phyloP scores from a whole-genome alignment of 2,888 invertebrate genomes.

The Digitonthophagus gazella region DNA sequence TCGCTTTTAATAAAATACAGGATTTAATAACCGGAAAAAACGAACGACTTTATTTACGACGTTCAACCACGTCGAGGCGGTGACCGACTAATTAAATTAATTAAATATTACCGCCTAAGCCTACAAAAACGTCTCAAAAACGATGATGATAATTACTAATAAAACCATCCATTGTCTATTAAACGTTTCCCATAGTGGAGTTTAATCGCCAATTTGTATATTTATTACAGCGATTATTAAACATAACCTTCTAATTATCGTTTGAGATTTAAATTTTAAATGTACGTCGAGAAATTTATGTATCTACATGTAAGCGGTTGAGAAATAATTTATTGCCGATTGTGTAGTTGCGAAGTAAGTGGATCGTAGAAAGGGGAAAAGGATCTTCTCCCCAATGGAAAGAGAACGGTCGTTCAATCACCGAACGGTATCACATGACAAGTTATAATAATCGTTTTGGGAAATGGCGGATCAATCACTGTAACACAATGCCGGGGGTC shows the following conservation, averaged over 20 bases:
- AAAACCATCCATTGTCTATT: background rate
- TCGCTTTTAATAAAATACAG: background rate
- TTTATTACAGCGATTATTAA: too few relatives aligned
- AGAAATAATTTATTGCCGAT: too few relatives aligned
- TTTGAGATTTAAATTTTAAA: too few relatives aligned
- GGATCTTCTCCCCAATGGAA: background rate
- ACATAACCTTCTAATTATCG: too few relatives aligned
- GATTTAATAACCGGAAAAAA: background rate
- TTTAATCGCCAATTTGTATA: too few relatives aligned
- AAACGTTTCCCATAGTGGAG: background rate
- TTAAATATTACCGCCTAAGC: too few relatives aligned
- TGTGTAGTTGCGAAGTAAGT: too few relatives aligned
- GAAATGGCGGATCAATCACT: conserved; percentile 16
- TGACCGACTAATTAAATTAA: background rate
- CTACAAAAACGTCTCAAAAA: too few relatives aligned
- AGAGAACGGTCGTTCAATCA: conserved; percentile 4
- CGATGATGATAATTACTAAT: too few relatives aligned
- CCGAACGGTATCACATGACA: conserved; percentile 16
- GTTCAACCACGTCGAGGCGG: background rate
- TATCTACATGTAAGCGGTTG: too few relatives aligned
- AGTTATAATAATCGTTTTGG: conserved; percentile 17
- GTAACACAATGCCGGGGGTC: conserved; percentile 9
- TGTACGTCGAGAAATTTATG: too few relatives aligned
- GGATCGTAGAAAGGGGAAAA: too few relatives aligned
- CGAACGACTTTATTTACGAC: background rate